Evolutionary conservation across 2,888 invertebrate genomes (phyloP), one percentile per base, ranked within the genome.

Genomic region (Marronus borbonicus): DNA sequence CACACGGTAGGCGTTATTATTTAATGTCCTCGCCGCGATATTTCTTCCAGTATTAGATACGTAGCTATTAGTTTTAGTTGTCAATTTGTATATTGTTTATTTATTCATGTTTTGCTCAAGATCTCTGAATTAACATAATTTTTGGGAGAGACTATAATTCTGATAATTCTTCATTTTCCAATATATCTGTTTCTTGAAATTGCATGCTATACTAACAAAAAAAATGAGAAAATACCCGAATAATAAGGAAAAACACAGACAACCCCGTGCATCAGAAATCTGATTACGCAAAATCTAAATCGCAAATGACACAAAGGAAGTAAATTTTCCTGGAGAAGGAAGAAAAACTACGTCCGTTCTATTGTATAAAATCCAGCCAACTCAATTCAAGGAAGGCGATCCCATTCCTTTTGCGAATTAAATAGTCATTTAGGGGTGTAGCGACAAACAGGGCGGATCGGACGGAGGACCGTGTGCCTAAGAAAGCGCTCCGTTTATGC

Each of bases 321-420:
- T 82, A 85, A 85, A 84, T 82, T 84, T 85, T 85, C 84, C 83
- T 82, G 83, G 81, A 83, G 84, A 85, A 85, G 68, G 68, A 50
- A 52, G 28, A 68, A 49, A 68, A 50, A 68, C 68, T 66, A 44
- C 17, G 86, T 85, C 85, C 82, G 84, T 86, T 85, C 84, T 84
- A 85, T 85, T 85, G 85, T 84, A 84, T 80, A 83, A 85, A 86
- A 86, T 86, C 85, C 85, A 85, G 85, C 86, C 86, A 86, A 85
- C 85, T 86, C 85, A 85, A 86, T 86, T 85, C 84, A 82, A 83
- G 82, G 84, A 58, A 84, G 85, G 82, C 82, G 84, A 84, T 80
- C n/a, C 31, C 72, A 58, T 84, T 84, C 83, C 83, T 84, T 85
- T 84, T 83, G 83, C 84, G 84, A 86, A 86, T 86, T 86, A 85